A percentile compares a stretch with the other conserved stretches of the same genome.
These are phyloP conservation scores for Chrysogorgia sp. DNA, from an alignment of 92 coral and sea anemone species.

Conservation along the genomic window DNA sequence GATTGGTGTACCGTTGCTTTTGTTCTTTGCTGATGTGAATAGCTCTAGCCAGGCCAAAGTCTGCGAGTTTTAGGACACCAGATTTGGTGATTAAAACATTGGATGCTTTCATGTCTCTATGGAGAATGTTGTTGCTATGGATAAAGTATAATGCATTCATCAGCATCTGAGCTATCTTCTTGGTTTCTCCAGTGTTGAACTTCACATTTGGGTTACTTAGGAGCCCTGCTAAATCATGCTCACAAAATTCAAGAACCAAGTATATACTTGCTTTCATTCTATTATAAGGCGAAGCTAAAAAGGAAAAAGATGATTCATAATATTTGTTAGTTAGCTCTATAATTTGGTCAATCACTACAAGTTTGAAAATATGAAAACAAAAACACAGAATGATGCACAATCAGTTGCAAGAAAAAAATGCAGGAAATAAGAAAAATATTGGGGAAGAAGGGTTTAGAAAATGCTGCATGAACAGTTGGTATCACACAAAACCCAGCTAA, in stretches of 20 bases:
- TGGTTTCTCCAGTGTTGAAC: conserved; percentile 87
- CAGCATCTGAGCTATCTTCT: conserved; percentile 92
- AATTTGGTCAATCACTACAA: no score
- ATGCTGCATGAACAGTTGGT: no score
- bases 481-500: no score
- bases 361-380: no score
- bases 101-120: conserved; percentile 98
- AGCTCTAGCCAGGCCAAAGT: conserved; percentile 97
- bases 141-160: conserved; percentile 97
- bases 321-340: no score
- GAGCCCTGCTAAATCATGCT: conserved; percentile 98
- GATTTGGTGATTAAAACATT: conserved; percentile 96
- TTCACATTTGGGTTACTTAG: conserved; percentile 91
- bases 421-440: no score
- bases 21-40: conserved; percentile 91
- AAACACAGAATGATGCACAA: no score
- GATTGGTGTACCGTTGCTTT: conserved; percentile 86
- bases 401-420: no score
- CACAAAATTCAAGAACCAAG: conserved; percentile 97
- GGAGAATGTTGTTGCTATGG: conserved; percentile 98
- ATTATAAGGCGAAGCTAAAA: conserved; percentile 87
- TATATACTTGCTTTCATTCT: conserved; percentile 99
- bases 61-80: conserved; percentile 94
- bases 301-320: conserved; percentile 14
- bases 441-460: no score